Percentiles rank a stretch among this genome's conserved stretches.
Evolutionary conservation across 2,888 invertebrate genomes (phyloP).

Genomic region (Stenolophus ochropezus): DNA sequence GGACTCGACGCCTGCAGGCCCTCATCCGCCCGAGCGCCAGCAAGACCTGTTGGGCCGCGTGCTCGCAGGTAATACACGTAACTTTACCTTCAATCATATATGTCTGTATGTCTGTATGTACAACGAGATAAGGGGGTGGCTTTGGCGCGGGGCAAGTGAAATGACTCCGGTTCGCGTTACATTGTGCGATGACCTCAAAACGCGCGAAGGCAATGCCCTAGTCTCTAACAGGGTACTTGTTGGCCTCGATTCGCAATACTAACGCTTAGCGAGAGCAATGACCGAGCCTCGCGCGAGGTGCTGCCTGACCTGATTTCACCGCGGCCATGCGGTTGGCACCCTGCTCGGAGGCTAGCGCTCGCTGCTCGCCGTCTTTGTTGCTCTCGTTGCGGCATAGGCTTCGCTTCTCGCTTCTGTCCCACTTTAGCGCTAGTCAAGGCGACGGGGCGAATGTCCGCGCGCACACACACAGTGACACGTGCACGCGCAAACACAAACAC

Average conservation of each 20-base stretch:
- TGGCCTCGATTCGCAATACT: constrained; percentile 69
- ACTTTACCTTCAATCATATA: background rate
- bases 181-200: constrained; percentile 72
- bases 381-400: constrained; percentile 54
- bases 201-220: constrained; percentile 71
- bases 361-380: constrained; percentile 61
- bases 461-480: constrained; percentile 12
- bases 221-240: constrained; percentile 67
- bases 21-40: constrained; percentile 71
- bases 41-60: constrained; percentile 76
- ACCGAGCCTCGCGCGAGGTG: constrained; percentile 71
- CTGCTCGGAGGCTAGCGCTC: constrained; percentile 55
- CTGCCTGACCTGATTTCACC: constrained; percentile 71
- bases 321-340: constrained; percentile 44
- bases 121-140: constrained; percentile 59
- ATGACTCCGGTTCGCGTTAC: constrained; percentile 63
- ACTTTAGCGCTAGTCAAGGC: constrained; percentile 61
- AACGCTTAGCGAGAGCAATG: constrained; percentile 71
- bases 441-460: constrained; percentile 53
- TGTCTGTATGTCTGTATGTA: background rate
- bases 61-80: constrained; percentile 74
- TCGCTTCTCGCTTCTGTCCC: constrained; percentile 59
- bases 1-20: constrained; percentile 63
- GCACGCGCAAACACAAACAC: background rate
- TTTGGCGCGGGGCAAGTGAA: constrained; percentile 64